Conservation (phyloP, 2,888 invertebrate species). For the Drosophila kanekoi region DNA sequence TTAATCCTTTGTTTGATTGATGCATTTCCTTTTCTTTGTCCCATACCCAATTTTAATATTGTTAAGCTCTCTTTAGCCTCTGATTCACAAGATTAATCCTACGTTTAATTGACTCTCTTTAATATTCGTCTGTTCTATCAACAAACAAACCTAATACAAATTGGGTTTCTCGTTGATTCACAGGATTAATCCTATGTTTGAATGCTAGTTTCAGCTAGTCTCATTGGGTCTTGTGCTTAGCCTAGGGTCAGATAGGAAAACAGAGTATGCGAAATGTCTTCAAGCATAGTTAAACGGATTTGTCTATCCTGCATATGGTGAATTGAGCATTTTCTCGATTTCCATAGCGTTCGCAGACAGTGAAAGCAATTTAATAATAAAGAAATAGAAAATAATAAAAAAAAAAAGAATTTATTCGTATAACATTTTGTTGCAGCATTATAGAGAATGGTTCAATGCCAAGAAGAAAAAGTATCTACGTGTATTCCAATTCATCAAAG, state of each 20-base stretch:
- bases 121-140: too few relatives aligned
- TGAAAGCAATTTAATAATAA: slow-evolving; percentile 27
- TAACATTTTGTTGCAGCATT: slow-evolving; percentile 61
- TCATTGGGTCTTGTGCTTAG: slow-evolving; percentile 23
- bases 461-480: slow-evolving; percentile 61
- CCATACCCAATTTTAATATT: too few relatives aligned
- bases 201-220: slow-evolving; percentile 18
- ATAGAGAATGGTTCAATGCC: slow-evolving; percentile 42
- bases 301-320: slow-evolving; percentile 22
- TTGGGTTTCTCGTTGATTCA: neutral
- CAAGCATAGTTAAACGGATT: slow-evolving; percentile 23
- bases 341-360: slow-evolving; percentile 28
- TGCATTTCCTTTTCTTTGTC: too few relatives aligned
- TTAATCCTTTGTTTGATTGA: too few relatives aligned
- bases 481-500: slow-evolving; percentile 79
- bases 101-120: too few relatives aligned
- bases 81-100: too few relatives aligned
- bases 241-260: slow-evolving; percentile 31
- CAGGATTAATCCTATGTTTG: neutral
- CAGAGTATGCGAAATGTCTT: slow-evolving; percentile 14
- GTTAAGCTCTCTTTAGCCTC: too few relatives aligned
- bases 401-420: slow-evolving; percentile 10
- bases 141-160: neutral
- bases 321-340: slow-evolving; percentile 15
- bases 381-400: neutral